Base-by-base conservation (phyloP, 2,888 invertebrate species). In the Amphipoea lucens region DNA sequence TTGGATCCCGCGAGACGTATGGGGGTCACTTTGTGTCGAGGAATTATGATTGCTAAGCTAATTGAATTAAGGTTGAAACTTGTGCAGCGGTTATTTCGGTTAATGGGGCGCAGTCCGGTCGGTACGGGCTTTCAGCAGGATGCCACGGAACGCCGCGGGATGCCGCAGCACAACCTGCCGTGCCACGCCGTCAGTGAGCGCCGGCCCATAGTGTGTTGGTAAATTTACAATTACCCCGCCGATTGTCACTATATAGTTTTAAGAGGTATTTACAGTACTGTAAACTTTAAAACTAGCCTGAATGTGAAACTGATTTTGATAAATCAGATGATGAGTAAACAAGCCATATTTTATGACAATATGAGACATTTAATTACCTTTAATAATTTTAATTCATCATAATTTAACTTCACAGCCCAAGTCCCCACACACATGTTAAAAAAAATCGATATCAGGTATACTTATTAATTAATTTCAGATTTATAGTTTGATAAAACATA, bases 351-450 rank as follows among this genome's bases (percentile, higher is more conserved):
- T 51, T 40, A 14, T 17, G 29, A 48, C 40, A 68, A 54, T 7
- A 68, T 5, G 7, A 62, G 12, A 57, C 4, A 62, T 40, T 51
- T 75, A 75, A 76, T 60, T 75, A 83, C 73, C 68, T 36, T 77
- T 63, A 17, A 45, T 36, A 5, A 71, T 36, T 36, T 48, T 54
- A n/a, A 69, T 67, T 72, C 29, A 68, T 71, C 40, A 68, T 74
- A 76, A 42, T 78, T 71, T 68, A 60, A 76, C 23, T 74, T 86
- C 84, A 83, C 76, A 86, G 75, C 78, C 81, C 51, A 69, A 60
- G n/a, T n/a, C n/a, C 71, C n/a, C 72, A 72, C 62, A 72, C 63
- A 72, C n/a, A 71, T 51, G 3, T n/a, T 70, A 6, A 29, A 73
- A 45, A 45, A 23, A 17, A 3, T 20, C 20, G 23, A 45, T 66